Conservation (phyloP, 2,888 invertebrate species). For the Suillia variegata region DNA sequence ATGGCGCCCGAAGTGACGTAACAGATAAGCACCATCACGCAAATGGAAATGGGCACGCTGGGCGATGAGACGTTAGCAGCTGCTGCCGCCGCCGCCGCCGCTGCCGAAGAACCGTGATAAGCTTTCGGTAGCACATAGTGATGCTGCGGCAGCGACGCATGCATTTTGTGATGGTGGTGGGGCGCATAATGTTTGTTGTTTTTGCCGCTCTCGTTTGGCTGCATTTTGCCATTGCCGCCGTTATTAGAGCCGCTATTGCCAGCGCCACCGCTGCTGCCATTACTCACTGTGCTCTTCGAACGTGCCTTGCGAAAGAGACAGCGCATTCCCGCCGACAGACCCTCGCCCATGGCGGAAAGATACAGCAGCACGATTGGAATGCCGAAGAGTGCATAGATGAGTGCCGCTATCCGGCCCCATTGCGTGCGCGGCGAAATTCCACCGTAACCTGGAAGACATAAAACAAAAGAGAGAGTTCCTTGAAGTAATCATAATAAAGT, state of each 20-base stretch:
- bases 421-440: conserved; percentile 81
- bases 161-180: conserved; percentile 32
- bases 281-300: conserved; percentile 43
- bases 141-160: conserved; percentile 31
- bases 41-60: conserved; percentile 87
- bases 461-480: neutral
- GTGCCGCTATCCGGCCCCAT: conserved; percentile 78
- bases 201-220: conserved; percentile 18
- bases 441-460: conserved; percentile 73
- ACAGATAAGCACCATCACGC: conserved; percentile 80
- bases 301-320: conserved; percentile 68
- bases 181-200: conserved; percentile 33
- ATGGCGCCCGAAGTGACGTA: conserved; percentile 90
- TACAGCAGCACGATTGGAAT: conserved; percentile 89
- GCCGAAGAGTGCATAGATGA: conserved; percentile 82
- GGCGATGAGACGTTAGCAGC: conserved; percentile 40
- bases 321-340: conserved; percentile 79
- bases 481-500: neutral
- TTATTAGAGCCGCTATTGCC: conserved; percentile 14
- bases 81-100: too few species aligned
- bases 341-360: conserved; percentile 84
- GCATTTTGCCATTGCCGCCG: conserved; percentile 2
- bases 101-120: conserved; percentile 28
- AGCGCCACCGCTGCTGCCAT: conserved; percentile 28
- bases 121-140: conserved; percentile 30